Percentiles rank a stretch among this genome's conserved stretches.
Evolutionary conservation across 2,113 vertebrate species (phyloP).

Genomic region (Oncorhynchus mykiss): DNA sequence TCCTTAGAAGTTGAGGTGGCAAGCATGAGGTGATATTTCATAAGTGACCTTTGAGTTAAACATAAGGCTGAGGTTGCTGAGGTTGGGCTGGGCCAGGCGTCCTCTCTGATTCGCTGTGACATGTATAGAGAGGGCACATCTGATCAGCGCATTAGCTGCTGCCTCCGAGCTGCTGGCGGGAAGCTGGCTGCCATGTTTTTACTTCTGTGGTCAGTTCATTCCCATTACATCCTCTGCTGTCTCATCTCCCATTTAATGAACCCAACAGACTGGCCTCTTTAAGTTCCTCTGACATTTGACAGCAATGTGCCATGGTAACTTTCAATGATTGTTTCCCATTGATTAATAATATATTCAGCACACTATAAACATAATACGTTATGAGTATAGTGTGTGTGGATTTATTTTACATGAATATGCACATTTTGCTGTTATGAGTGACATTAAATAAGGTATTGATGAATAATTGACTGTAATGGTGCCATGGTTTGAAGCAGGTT

Average conservation of each 20-base stretch:
- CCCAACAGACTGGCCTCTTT: slow-evolving; percentile 55
- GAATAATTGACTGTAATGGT: slow-evolving; percentile 73
- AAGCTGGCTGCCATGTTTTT: slow-evolving; percentile 33
- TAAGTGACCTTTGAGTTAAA: slow-evolving; percentile 27
- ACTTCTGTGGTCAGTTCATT: slow-evolving; percentile 56
- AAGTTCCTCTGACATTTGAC: slow-evolving; percentile 63
- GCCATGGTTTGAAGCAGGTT: slow-evolving; percentile 16
- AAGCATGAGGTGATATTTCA: slow-evolving; percentile 31
- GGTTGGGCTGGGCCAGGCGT: not conserved
- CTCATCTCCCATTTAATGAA: slow-evolving; percentile 22
- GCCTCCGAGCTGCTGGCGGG: slow-evolving; percentile 14
- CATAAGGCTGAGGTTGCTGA: slow-evolving; percentile 5
- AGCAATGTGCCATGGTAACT: slow-evolving; percentile 70
- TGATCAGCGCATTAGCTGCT: slow-evolving; percentile 39
- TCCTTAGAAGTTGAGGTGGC: not conserved
- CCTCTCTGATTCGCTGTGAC: slow-evolving; percentile 35
- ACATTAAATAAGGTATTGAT: slow-evolving; percentile 76
- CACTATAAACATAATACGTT: slow-evolving; percentile 76
- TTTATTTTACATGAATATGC: slow-evolving; percentile 76
- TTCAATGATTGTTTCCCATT: slow-evolving; percentile 59
- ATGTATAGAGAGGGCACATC: slow-evolving; percentile 26
- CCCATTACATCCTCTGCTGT: slow-evolving; percentile 41
- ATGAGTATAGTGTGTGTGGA: slow-evolving; percentile 40
- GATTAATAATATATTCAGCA: slow-evolving; percentile 70
- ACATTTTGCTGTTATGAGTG: slow-evolving; percentile 65